Conservation (phyloP, 2,113 vertebrate genomes). For the Lepisosteus osseus region DNA sequence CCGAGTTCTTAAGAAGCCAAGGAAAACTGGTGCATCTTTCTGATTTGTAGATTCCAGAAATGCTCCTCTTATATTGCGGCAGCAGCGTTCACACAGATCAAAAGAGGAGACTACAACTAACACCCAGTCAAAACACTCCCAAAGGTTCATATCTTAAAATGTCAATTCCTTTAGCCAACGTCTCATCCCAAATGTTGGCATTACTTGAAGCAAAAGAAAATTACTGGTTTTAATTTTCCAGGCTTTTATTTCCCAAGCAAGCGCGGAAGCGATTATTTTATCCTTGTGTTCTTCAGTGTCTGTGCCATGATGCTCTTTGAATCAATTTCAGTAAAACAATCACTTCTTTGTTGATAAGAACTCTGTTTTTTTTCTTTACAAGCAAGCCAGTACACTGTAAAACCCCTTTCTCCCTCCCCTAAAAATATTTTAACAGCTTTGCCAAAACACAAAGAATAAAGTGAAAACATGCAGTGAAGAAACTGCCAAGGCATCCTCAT, state of each 20-base stretch:
- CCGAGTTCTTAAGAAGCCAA: too few relatives aligned
- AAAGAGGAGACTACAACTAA: conserved; percentile 21
- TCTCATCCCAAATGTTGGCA: conserved; percentile 21
- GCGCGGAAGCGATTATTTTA: neutral
- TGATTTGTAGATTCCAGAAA: neutral
- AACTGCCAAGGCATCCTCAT: conserved; percentile 34
- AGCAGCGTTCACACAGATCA: conserved; percentile 20
- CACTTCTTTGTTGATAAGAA: conserved; percentile 8
- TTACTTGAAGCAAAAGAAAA: conserved; percentile 5
- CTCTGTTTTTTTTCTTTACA: neutral
- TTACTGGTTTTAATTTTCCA: conserved; percentile 29
- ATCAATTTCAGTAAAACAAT: conserved; percentile 18
- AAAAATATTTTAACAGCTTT: neutral
- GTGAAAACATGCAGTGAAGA: conserved; percentile 39
- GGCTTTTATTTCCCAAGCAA: conserved; percentile 4
- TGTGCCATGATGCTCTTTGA: conserved; percentile 15
- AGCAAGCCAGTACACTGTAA: conserved; percentile 14
- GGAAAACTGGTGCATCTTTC: neutral
- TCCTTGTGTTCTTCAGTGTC: neutral
- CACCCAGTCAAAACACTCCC: conserved; percentile 27
- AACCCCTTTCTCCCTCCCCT: neutral
- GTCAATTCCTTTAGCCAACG: conserved; percentile 1
- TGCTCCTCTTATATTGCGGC: too few relatives aligned
- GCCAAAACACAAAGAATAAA: conserved; percentile 19
- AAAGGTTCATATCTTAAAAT: conserved; percentile 11